phyloP scores from a whole-genome alignment of 2,888 invertebrate species.

The Sminthurinus aureus region DNA sequence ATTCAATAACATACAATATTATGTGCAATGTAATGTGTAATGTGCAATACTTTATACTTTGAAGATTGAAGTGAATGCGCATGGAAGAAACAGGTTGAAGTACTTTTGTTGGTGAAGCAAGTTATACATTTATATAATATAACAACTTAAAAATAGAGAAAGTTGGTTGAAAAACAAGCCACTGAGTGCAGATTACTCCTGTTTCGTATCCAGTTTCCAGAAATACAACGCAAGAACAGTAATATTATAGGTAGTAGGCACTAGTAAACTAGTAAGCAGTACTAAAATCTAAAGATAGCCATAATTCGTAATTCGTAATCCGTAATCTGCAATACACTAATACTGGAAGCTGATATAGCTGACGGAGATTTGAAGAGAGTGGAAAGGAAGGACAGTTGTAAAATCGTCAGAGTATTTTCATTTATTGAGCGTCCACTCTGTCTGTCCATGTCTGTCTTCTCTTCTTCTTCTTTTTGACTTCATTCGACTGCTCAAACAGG shows the following conservation, averaged over 20 bases:
- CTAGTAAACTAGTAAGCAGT: neutral
- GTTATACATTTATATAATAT: too few species aligned
- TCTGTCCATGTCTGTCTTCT: neutral
- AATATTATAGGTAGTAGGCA: neutral
- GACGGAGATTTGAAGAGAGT: neutral
- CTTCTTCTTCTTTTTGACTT: neutral
- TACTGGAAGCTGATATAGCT: neutral
- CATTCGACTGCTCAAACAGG: neutral
- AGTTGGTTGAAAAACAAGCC: too few species aligned
- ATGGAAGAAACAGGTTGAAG: too few species aligned
- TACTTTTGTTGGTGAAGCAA: too few species aligned
- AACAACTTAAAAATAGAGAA: too few species aligned
- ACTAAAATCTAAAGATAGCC: neutral
- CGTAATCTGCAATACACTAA: too few species aligned
- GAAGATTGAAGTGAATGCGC: too few species aligned
- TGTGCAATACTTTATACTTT: too few species aligned
- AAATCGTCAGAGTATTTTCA: neutral
- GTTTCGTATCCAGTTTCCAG: neutral
- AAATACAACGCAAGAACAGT: neutral
- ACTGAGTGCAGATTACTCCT: neutral
- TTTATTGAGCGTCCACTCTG: neutral
- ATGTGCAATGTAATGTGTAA: too few species aligned
- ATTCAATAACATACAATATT: too few species aligned
- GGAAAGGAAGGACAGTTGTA: neutral
- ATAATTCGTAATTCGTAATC: too few species aligned